Percentiles rank a stretch among this genome's conserved stretches.
These are phyloP conservation scores for Labeo rohita DNA, from an alignment of 2,113 vertebrate genomes.

Conservation along the genomic window DNA sequence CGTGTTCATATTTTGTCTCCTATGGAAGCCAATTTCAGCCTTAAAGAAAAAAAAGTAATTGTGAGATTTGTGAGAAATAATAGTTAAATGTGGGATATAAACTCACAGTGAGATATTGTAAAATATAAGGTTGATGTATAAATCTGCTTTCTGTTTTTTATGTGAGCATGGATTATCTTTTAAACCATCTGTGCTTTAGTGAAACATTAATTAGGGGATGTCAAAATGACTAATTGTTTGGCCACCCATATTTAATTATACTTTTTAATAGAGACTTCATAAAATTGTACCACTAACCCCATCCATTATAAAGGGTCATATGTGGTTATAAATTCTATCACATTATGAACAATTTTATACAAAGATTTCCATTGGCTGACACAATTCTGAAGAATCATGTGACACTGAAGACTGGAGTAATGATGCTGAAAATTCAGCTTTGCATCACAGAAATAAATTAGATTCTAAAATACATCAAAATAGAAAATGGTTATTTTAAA, in stretches of 20 bases:
- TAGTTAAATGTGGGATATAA: neutral
- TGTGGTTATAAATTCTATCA: neutral
- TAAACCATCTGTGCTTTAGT: neutral
- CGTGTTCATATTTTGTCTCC: neutral
- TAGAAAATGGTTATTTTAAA: neutral
- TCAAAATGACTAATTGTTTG: neutral
- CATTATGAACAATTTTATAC: neutral
- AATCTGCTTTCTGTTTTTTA: neutral
- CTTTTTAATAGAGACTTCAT: neutral
- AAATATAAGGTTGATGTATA: too few relatives aligned
- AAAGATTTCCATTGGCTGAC: neutral
- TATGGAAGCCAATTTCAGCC: neutral
- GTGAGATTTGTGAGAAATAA: neutral
- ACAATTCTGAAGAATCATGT: neutral
- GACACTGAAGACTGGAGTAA: too few relatives aligned
- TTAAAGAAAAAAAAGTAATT: neutral
- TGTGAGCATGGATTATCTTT: neutral
- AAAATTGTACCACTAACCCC: neutral
- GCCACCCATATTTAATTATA: slow-evolving; percentile 12
- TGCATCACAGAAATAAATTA: too few relatives aligned
- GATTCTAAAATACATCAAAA: too few relatives aligned
- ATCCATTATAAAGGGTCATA: neutral
- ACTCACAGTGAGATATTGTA: neutral
- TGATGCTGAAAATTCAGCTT: too few relatives aligned
- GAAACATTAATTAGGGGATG: neutral